Conservation (phyloP, 2,113 vertebrate species). For the Sylvicapra grimmia region DNA sequence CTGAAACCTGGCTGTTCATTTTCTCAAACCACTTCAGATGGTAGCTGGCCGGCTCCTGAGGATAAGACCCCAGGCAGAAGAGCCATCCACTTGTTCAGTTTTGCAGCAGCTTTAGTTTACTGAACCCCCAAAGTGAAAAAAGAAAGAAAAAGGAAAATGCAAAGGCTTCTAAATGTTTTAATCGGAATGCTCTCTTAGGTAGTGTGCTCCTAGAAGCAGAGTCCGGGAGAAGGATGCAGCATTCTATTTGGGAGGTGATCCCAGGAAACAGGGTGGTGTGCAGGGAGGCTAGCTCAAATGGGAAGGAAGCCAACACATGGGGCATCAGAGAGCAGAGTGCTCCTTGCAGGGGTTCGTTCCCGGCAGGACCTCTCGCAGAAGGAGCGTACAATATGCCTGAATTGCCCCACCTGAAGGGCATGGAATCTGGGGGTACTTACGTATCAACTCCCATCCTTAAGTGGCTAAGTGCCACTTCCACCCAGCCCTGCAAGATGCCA, state of each 20-base stretch:
- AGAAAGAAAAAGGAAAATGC: neutral
- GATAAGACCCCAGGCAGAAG: neutral
- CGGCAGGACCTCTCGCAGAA: neutral
- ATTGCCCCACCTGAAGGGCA: neutral
- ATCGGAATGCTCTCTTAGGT: neutral
- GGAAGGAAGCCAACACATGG: neutral
- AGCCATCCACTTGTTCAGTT: neutral
- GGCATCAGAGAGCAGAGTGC: neutral
- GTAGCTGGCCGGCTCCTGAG: neutral
- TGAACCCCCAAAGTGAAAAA: neutral
- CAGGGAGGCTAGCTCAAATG: neutral
- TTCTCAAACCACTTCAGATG: neutral
- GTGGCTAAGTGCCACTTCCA: neutral
- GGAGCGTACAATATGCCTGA: neutral
- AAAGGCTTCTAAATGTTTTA: neutral
- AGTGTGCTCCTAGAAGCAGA: neutral
- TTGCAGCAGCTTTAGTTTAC: neutral
- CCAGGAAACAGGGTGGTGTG: neutral
- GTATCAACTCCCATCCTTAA: neutral
- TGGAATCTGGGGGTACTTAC: neutral
- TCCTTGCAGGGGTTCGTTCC: neutral
- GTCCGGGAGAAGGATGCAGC: neutral
- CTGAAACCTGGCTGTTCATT: neutral
- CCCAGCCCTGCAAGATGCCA: neutral
- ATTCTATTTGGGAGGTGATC: neutral